phyloP scores from a whole-genome alignment of 2,888 invertebrate genomes.

The Mimas tiliae region DNA sequence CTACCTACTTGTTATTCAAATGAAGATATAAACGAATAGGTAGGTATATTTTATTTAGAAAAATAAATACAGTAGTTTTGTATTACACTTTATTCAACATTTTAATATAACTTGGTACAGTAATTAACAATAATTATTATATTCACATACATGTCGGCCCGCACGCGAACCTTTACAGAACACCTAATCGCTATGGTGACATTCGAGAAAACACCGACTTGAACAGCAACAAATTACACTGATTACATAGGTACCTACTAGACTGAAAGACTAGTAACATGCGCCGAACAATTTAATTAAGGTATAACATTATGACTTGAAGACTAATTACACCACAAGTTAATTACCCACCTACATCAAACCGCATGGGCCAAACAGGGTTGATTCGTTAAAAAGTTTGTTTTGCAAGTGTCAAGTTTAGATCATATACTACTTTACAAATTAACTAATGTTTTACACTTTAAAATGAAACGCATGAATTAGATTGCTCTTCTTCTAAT shows the following conservation, averaged over 20 bases:
- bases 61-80: constrained; percentile 8
- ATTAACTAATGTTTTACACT: no score
- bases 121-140: constrained; percentile 72
- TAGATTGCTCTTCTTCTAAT: no score
- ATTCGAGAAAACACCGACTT: constrained; percentile 23
- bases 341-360: background rate
- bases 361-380: no score
- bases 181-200: constrained; percentile 48
- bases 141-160: constrained; percentile 56
- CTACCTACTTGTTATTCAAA: no score
- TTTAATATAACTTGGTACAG: constrained; percentile 73
- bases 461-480: no score
- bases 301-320: background rate
- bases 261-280: background rate
- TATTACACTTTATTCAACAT: constrained; percentile 75
- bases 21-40: no score
- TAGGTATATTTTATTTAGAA: no score
- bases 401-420: no score
- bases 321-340: background rate
- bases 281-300: constrained; percentile 6
- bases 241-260: background rate
- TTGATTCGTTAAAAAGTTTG: no score
- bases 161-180: constrained; percentile 50
- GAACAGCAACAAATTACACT: constrained; percentile 28
- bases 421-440: no score